Evolutionary conservation across 2,797 vertebrate genomes (phyloP), one percentile per base, ranked within the genome.

Genomic region (Australoheros facetus): DNA sequence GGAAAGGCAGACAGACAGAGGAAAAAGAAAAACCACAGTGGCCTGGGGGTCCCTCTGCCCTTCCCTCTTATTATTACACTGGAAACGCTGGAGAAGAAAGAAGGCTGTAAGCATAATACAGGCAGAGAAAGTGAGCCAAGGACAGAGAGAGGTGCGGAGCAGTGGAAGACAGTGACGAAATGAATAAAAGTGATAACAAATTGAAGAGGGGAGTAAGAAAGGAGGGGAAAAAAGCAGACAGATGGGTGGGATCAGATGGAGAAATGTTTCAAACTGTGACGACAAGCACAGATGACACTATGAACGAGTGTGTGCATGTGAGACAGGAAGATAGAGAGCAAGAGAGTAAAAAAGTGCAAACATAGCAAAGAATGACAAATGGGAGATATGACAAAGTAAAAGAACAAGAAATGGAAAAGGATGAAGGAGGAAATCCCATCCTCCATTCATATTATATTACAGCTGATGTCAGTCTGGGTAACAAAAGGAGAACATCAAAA

Each of bases 21-120:
- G 53, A 56, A 48, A 54, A 56, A 30, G 70, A 7, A 58, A 53
- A 19, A 4, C 13, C 53, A 54, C 53, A 4, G 57, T 19, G 53
- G 73, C 79, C 86, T 8, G n/a, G 53, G 77, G 77, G 62, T 79
- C 71, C 73, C 28, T 71, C 56, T 75, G 71, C 71, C 81, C 54
- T 73, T 70, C 57, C 58, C 6, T 79, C 26, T 72, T 60, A 62
- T 85, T 80, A 82, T 78, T 79, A 57, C 55, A 39, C 58, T 71
- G 39, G 54, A 77, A 71, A 80, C 77, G 37, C 78, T 51, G 32
- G 54, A 37, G 51, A 37, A 28, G 19, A 28, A 39, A 26, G 14
- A 71, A 32, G 58, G 34, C 56, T 66, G 55, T 39, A 42, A 21
- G n/a, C 39, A 74, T 10, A 56, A 39, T 28, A 2, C 2, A 28